Evolutionary conservation across 2,797 vertebrate genomes (phyloP), one percentile per base, ranked within the genome.

Genomic region (Serranus cabrilla): DNA sequence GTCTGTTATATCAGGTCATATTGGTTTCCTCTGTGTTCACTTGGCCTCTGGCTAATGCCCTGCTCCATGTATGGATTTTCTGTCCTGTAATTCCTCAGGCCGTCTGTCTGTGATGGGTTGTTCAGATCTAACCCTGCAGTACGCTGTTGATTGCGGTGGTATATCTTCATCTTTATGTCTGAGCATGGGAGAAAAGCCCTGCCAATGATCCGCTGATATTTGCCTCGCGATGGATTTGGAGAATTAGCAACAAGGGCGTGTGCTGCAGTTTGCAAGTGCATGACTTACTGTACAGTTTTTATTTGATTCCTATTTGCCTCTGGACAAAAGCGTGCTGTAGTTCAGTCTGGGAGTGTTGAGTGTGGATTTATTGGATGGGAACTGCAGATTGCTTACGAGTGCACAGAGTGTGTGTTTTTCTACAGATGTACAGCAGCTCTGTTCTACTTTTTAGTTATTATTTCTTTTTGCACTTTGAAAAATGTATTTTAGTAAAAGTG

Each of bases 31-130:
- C 75, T 56, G 73, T 82, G 85, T 78, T 81, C 76, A 65, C 66
- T 82, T 56, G 79, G 85, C 82, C 79, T 80, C 60, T 49, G 79
- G 80, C 77, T 90, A 78, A 88, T 74, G 82, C 82, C 76, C 39
- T 52, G 72, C 71, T 82, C 75, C 85, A 57, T 20, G 76, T 92
- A 94, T 94, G 78, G 92, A 93, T 94, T 93, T 92, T 71, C 85
- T 87, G 82, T 89, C 83, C 78, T 83, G 85, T 81, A 77, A 84
- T 87, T 91, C 84, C 81, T 92, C 81, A 79, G 84, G 80, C 80
- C 86, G 86, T 91, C 90, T 78, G 60, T 59, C 51, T 65, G 85
- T 90, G 93, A 93, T 89, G 82, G 83, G 91, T 89, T 82, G 89
- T 84, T 92, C 83, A 90, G 81, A 81, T 90, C 76, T 79, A 87